Evolutionary conservation across 2,888 invertebrate genomes (phyloP).

Genomic region (Osmoderma eremita): DNA sequence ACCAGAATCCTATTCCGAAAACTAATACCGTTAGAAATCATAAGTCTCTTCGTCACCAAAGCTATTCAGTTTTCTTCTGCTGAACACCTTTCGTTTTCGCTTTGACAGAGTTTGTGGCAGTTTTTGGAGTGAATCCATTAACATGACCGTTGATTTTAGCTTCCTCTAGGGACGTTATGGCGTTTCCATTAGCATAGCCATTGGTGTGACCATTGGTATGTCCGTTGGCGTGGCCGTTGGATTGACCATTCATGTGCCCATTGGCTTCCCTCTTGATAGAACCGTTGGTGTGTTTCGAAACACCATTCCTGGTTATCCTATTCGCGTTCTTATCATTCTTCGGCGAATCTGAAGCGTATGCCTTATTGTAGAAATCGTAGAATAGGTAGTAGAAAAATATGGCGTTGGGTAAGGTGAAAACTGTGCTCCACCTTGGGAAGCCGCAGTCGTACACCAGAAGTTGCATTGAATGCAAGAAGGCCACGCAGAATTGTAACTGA

Average conservation of each 20-base stretch:
- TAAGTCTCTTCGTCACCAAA: neutral
- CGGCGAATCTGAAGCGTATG: constrained; percentile 64
- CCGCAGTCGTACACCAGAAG: constrained; percentile 88
- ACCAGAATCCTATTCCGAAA: too few relatives aligned
- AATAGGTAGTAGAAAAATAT: constrained; percentile 94
- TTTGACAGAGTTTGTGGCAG: neutral
- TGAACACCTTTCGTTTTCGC: neutral
- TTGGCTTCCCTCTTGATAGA: neutral
- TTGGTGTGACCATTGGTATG: neutral
- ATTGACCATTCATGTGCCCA: neutral
- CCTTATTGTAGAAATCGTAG: constrained; percentile 88
- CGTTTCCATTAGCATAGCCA: too few relatives aligned
- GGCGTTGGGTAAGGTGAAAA: constrained; percentile 87
- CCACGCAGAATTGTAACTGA: constrained; percentile 89
- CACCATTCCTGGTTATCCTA: neutral
- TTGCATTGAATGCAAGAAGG: constrained; percentile 87
- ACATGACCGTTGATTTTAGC: neutral
- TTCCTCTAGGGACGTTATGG: neutral
- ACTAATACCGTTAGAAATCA: neutral
- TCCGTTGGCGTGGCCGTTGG: neutral
- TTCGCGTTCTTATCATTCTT: constrained; percentile 19
- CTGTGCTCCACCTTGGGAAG: constrained; percentile 83
- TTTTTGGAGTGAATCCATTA: neutral
- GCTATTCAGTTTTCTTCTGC: constrained; percentile 5
- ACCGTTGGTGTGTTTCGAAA: neutral